Evolutionary conservation across 1,140 invertebrate species (phyloP).

Genomic region (Harpegnathos saltator): DNA sequence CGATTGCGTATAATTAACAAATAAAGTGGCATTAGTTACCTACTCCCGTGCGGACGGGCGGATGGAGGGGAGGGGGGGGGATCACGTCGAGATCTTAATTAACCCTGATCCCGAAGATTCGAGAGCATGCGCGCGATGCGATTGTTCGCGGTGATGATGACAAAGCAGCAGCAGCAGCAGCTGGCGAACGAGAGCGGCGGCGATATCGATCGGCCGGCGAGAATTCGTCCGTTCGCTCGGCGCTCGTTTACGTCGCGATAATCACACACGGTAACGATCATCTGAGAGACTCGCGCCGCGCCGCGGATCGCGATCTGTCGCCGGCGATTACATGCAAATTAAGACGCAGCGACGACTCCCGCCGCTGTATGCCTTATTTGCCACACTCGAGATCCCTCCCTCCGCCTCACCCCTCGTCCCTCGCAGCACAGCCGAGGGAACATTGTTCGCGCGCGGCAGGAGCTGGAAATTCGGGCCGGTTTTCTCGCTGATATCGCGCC

Average conservation of each 20-base stretch:
- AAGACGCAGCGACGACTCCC: not conserved
- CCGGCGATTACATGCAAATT: constrained; percentile 1
- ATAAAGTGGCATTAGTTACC: not conserved
- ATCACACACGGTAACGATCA: not conserved
- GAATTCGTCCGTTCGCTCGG: not conserved
- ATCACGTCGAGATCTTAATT: not conserved
- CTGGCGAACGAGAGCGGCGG: not conserved
- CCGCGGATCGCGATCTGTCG: too few relatives aligned
- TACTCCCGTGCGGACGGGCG: too few relatives aligned
- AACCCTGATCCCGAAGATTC: not conserved
- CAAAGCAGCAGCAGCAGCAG: too few relatives aligned
- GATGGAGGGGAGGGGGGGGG: too few relatives aligned
- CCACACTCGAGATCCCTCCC: too few relatives aligned
- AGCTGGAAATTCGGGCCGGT: constrained; percentile 5
- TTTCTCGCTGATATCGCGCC: constrained; percentile 30
- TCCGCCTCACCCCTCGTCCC: too few relatives aligned
- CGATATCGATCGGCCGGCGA: not conserved
- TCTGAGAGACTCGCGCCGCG: not conserved
- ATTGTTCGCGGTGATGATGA: not conserved
- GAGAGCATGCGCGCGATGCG: not conserved
- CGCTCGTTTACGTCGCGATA: not conserved
- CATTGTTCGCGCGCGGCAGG: not conserved
- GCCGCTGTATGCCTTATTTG: too few relatives aligned
- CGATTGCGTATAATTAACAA: not conserved
- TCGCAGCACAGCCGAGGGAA: too few relatives aligned